A percentile compares a stretch with the other conserved stretches of the same genome.
phyloP scores from a whole-genome alignment of 2,113 vertebrate genomes.

The Coturnix japonica region DNA sequence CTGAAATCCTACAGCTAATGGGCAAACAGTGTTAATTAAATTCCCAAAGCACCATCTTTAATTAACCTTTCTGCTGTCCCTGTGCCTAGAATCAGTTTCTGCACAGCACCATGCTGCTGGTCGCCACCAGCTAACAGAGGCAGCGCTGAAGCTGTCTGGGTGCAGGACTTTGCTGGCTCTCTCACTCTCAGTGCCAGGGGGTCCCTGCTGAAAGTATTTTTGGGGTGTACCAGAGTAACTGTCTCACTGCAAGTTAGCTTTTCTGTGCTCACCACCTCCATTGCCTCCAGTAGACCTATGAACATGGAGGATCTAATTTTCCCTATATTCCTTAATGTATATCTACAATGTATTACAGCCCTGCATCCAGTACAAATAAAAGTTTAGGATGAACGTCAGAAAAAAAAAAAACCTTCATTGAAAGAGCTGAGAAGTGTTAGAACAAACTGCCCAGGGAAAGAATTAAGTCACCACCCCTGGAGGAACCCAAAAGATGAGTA shows the following conservation, averaged over 20 bases:
- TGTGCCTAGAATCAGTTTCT: not conserved
- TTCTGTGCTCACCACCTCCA: not conserved
- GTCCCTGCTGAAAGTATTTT: not conserved
- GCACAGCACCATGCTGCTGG: rapidly evolving
- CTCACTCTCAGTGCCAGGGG: not conserved
- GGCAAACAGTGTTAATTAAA: not conserved
- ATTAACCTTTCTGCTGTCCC: not conserved
- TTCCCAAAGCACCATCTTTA: not conserved
- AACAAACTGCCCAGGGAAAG: not conserved
- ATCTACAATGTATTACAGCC: not conserved
- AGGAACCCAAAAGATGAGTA: not conserved
- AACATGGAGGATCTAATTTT: not conserved
- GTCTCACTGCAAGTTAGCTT: not conserved
- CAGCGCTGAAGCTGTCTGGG: not conserved
- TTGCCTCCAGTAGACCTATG: not conserved
- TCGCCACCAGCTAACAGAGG: not conserved
- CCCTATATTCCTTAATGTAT: not conserved
- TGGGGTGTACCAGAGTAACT: rapidly evolving
- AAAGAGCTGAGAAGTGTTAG: not conserved
- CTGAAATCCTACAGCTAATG: not conserved
- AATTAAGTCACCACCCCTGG: not conserved
- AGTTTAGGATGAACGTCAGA: not conserved
- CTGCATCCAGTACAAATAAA: constrained; percentile 39
- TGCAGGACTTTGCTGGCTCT: not conserved
- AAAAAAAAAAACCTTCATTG: not conserved